Percentiles rank a stretch among this genome's conserved stretches.
phyloP scores from a whole-genome alignment of 1,140 invertebrate genomes.

The Eueides isabella region DNA sequence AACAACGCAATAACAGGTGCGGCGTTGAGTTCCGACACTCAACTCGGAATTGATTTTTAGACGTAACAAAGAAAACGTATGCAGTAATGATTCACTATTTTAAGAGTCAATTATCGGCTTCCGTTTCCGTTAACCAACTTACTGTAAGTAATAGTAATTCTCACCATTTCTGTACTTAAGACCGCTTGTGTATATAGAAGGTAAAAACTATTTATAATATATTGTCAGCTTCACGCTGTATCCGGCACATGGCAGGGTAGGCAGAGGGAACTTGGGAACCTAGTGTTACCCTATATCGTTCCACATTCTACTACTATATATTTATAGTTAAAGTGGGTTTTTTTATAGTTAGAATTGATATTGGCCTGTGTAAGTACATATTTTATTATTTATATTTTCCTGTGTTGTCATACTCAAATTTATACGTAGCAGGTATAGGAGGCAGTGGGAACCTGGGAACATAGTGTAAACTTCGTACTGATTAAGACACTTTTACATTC shows the following conservation, averaged over 20 bases:
- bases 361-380: too few species aligned
- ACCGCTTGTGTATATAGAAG: neutral
- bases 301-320: too few species aligned
- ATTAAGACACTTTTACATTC: too few species aligned
- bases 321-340: neutral
- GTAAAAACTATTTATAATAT: neutral
- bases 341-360: neutral
- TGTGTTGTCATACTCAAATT: too few species aligned
- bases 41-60: neutral
- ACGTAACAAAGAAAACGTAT: neutral
- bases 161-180: neutral
- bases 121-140: neutral
- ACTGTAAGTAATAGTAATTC: neutral
- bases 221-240: too few species aligned
- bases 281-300: too few species aligned
- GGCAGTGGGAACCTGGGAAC: too few species aligned
- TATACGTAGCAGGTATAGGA: too few species aligned
- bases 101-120: constrained; percentile 1
- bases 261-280: too few species aligned
- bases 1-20: neutral
- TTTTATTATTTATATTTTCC: too few species aligned
- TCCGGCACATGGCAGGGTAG: too few species aligned
- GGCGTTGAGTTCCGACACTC: neutral
- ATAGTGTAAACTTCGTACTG: too few species aligned
- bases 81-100: constrained; percentile 4